Conservation (phyloP, 2,113 vertebrate genomes). For the Dascyllus trimaculatus region DNA sequence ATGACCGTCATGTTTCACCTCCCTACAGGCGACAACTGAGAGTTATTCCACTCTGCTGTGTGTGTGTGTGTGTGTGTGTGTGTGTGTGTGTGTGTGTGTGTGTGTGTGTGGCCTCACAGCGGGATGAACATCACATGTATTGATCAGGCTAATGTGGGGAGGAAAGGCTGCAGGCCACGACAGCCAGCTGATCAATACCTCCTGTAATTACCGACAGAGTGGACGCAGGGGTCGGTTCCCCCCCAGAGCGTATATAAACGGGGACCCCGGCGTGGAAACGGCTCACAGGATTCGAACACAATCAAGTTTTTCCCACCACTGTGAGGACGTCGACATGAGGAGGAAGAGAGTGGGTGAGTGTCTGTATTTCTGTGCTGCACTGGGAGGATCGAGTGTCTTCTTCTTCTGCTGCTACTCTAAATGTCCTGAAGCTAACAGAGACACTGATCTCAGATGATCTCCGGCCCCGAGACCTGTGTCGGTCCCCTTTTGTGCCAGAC, state of each 20-base stretch:
- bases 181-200: slow-evolving; percentile 81
- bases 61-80: background rate
- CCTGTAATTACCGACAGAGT: slow-evolving; percentile 78
- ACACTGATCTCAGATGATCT: slow-evolving; percentile 14
- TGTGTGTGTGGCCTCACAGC: slow-evolving; percentile 48
- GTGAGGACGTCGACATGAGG: too few species aligned
- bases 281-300: slow-evolving; percentile 41
- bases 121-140: slow-evolving; percentile 84
- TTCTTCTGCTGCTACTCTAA: background rate
- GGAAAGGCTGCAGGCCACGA: slow-evolving; percentile 82
- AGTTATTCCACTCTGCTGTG: slow-evolving; percentile 56
- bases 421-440: background rate
- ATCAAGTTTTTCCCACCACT: slow-evolving; percentile 1
- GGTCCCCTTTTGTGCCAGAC: background rate
- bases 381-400: background rate
- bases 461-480: background rate
- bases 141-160: slow-evolving; percentile 84
- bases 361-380: slow-evolving; percentile 1
- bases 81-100: background rate
- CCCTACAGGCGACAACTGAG: slow-evolving; percentile 67
- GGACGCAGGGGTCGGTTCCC: slow-evolving; percentile 15
- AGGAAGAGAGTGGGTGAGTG: slow-evolving; percentile 51
- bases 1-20: slow-evolving; percentile 58
- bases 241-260: slow-evolving; percentile 81
- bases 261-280: slow-evolving; percentile 54